These are phyloP conservation scores for Puntigrus tetrazona DNA, from an alignment of 2,113 vertebrate genomes.

Conservation along the genomic window DNA sequence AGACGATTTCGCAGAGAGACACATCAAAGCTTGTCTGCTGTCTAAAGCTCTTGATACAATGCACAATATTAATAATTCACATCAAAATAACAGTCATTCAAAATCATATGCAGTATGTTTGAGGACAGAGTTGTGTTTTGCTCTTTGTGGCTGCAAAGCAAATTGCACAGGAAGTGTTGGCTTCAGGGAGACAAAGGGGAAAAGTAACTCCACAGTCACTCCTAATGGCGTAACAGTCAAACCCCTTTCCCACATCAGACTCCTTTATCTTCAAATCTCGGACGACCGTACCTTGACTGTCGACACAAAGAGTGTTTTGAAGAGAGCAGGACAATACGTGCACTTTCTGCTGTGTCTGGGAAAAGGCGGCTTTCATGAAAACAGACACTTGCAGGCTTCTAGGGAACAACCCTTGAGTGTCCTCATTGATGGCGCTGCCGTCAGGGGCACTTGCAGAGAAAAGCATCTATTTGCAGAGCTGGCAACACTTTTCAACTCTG, in stretches of 20 bases:
- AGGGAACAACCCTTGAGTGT: conserved; percentile 4
- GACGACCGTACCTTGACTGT: conserved; percentile 1
- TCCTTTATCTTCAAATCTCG: conserved; percentile 19
- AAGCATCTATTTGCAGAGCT: background rate
- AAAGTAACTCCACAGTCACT: background rate
- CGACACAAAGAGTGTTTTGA: conserved; percentile 30
- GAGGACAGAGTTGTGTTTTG: background rate
- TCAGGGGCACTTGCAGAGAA: background rate
- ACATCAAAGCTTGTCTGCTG: background rate
- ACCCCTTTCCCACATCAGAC: conserved; percentile 5
- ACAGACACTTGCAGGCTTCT: conserved; percentile 27
- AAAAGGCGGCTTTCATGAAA: conserved; percentile 23
- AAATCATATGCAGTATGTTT: background rate
- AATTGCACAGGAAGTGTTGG: background rate
- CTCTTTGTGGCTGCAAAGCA: background rate
- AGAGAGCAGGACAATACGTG: background rate
- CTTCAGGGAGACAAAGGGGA: background rate
- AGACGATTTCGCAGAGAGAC: background rate
- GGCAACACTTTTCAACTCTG: background rate
- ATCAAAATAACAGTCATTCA: background rate
- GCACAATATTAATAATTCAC: background rate
- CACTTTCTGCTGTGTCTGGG: conserved; percentile 21
- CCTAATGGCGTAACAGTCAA: background rate
- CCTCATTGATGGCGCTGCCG: background rate
- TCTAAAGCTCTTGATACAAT: background rate